phyloP scores from a whole-genome alignment of 2,113 vertebrate species.

The Morphnarchus princeps region DNA sequence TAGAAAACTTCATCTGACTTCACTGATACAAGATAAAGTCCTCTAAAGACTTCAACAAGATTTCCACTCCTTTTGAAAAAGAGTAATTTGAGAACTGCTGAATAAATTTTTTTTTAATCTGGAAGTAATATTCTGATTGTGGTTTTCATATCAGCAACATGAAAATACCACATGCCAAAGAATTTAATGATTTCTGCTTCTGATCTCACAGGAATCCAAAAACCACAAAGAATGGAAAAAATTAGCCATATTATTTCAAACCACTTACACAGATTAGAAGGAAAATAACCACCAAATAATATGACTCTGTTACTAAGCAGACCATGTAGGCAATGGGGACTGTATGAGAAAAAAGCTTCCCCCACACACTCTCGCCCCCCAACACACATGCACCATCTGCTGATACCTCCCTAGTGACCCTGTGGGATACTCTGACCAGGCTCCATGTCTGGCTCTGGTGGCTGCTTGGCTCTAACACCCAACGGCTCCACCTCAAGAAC shows the following conservation, averaged over 20 bases:
- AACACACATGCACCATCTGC: fast-evolving
- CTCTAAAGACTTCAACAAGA: background rate
- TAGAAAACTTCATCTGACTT: background rate
- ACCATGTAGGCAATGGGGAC: fast-evolving
- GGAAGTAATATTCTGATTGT: background rate
- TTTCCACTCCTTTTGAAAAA: background rate
- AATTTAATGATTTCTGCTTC: background rate
- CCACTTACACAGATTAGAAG: background rate
- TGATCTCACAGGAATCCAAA: background rate
- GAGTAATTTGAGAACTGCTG: background rate
- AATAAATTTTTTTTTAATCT: background rate
- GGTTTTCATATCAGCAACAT: background rate
- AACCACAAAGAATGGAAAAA: background rate
- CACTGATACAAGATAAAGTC: background rate
- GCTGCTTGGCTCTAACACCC: fast-evolving
- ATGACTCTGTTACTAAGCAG: background rate
- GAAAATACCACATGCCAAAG: background rate
- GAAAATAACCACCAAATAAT: background rate
- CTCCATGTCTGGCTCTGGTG: background rate
- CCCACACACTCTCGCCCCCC: background rate
- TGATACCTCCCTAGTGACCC: too few relatives aligned
- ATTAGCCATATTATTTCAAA: background rate
- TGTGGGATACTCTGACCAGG: fast-evolving
- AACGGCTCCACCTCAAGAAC: fast-evolving
- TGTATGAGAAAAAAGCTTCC: background rate